A percentile compares a stretch with the other conserved stretches of the same genome.
phyloP scores from a whole-genome alignment of 2,888 invertebrate genomes.

The Acronicta leporina region DNA sequence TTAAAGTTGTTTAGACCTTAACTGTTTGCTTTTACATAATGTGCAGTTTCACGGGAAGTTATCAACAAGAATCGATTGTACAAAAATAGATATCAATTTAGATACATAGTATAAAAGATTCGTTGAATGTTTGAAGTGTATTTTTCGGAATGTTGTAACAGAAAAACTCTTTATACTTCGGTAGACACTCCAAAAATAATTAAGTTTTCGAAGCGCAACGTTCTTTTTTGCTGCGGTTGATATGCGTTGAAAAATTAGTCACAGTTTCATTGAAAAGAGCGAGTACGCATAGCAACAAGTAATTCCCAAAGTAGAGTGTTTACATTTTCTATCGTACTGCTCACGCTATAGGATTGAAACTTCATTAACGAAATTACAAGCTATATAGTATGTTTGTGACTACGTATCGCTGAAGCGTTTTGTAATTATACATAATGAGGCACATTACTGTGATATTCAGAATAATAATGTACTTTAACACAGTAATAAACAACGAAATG shows the following conservation, averaged over 20 bases:
- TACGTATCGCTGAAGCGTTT: constrained; percentile 39
- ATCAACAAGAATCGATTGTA: no score
- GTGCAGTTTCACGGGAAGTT: no score
- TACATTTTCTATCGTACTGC: constrained; percentile 21
- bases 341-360: constrained; percentile 5
- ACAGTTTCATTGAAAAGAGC: constrained; percentile 39
- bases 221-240: constrained; percentile 25
- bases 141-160: background rate
- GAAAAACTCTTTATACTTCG: constrained; percentile 3
- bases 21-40: no score
- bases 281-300: constrained; percentile 56
- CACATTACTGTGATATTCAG: constrained; percentile 29
- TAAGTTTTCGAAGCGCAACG: constrained; percentile 41
- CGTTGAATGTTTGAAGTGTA: background rate
- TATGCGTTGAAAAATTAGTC: constrained; percentile 46
- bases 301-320: constrained; percentile 2
- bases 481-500: constrained; percentile 6
- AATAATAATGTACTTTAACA: constrained; percentile 18
- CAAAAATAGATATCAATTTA: no score
- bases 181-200: constrained; percentile 30
- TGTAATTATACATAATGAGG: constrained; percentile 42
- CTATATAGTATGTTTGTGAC: constrained; percentile 3
- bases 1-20: no score
- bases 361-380: constrained; percentile 17
- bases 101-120: background rate